Percentiles rank a stretch among this genome's conserved stretches.
Evolutionary conservation across 1,140 invertebrate genomes (phyloP).

Genomic region (Sogatella furcifera): DNA sequence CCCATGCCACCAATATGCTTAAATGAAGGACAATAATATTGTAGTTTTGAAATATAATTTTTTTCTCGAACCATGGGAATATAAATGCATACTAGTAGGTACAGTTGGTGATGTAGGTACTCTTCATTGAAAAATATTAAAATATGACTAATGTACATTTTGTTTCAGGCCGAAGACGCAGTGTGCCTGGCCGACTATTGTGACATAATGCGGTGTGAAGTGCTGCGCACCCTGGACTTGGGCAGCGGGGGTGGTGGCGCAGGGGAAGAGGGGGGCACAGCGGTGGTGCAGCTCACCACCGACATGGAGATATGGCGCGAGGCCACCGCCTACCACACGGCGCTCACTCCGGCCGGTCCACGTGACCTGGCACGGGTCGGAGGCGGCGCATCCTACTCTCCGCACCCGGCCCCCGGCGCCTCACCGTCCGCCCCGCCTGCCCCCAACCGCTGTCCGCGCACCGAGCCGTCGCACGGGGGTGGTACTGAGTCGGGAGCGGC

Average conservation of each 20-base stretch:
- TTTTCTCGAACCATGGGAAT: no score
- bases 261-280: conserved; percentile 12
- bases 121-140: no score
- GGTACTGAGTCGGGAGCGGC: conserved; percentile 16
- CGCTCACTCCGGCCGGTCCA: conserved; percentile 38
- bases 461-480: conserved; percentile 16
- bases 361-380: conserved; percentile 30
- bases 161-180: conserved; percentile 76
- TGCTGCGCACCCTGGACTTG: conserved; percentile 60
- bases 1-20: no score
- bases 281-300: conserved; percentile 45
- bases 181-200: conserved; percentile 88
- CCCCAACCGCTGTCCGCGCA: conserved; percentile 12
- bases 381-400: background rate
- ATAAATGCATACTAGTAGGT: no score
- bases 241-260: conserved; percentile 31
- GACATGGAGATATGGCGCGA: conserved; percentile 68
- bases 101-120: no score
- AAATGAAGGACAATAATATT: no score
- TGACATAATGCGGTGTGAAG: conserved; percentile 90
- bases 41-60: no score
- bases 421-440: conserved; percentile 8
- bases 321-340: conserved; percentile 50
- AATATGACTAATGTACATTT: no score
- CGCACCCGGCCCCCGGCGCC: background rate